Percentiles rank a stretch among this genome's conserved stretches.
phyloP scores from a whole-genome alignment of 2,113 vertebrate species.

The Hymenochirus boettgeri region DNA sequence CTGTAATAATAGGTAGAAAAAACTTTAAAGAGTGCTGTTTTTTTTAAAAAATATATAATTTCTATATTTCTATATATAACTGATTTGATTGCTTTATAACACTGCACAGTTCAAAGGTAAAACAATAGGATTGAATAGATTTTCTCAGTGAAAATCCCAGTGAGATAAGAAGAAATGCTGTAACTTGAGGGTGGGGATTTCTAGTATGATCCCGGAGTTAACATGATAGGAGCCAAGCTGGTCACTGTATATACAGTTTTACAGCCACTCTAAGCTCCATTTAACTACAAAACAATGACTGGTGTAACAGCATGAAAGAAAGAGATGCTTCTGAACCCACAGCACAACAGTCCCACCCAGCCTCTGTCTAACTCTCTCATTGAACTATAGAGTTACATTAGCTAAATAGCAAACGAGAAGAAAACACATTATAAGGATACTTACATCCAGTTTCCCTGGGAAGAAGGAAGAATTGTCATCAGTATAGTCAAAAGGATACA shows the following conservation, averaged over 20 bases:
- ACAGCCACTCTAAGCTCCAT: not conserved
- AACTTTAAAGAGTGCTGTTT: too few relatives aligned
- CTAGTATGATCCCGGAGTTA: too few relatives aligned
- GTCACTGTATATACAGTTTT: not conserved
- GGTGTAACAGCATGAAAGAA: not conserved
- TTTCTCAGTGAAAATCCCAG: too few relatives aligned
- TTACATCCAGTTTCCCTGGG: slow-evolving; percentile 84
- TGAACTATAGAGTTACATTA: not conserved
- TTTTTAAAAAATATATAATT: too few relatives aligned
- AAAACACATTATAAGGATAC: slow-evolving; percentile 50
- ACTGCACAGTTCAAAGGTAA: too few relatives aligned
- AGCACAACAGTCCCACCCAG: not conserved
- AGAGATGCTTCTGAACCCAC: too few relatives aligned
- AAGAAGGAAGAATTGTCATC: slow-evolving; percentile 65
- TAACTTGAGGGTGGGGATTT: not conserved
- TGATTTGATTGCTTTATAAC: too few relatives aligned
- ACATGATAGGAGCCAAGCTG: too few relatives aligned
- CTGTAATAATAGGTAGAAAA: too few relatives aligned
- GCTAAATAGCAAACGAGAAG: not conserved
- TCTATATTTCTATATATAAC: too few relatives aligned
- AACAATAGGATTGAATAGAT: too few relatives aligned
- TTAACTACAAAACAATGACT: not conserved
- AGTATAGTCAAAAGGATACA: slow-evolving; percentile 64
- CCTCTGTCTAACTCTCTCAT: not conserved
- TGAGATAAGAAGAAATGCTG: not conserved